phyloP scores from a whole-genome alignment of 2,888 invertebrate genomes.

The Muschampia plurimacula region DNA sequence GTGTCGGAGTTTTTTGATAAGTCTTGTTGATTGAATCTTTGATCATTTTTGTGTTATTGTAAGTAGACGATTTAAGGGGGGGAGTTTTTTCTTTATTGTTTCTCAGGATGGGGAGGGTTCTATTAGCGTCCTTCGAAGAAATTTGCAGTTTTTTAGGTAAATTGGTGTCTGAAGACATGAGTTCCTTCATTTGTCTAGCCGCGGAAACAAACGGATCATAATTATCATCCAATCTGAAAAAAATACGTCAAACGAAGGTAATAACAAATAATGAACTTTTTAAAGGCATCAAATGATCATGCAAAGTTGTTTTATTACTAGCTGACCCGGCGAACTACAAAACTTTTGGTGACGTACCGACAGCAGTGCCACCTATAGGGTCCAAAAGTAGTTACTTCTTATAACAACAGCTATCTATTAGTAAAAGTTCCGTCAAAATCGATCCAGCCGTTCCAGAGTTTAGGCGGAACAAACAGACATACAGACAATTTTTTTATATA shows the following conservation, averaged over 20 bases:
- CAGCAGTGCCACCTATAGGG: too few relatives aligned
- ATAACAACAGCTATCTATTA: too few relatives aligned
- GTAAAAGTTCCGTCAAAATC: too few relatives aligned
- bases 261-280: neutral
- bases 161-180: conserved; percentile 89
- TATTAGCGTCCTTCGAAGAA: conserved; percentile 72
- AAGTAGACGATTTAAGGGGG: conserved; percentile 52
- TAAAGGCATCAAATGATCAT: neutral
- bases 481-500: too few relatives aligned
- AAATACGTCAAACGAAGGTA: conserved; percentile 43
- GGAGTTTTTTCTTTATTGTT: conserved; percentile 70
- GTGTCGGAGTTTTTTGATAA: conserved; percentile 81
- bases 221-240: conserved; percentile 81
- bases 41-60: conserved; percentile 75
- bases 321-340: too few relatives aligned
- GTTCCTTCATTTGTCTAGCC: conserved; percentile 92
- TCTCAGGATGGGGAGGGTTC: conserved; percentile 77
- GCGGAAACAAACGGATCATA: conserved; percentile 93
- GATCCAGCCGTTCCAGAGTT: too few relatives aligned
- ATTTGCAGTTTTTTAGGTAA: conserved; percentile 75
- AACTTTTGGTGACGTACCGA: too few relatives aligned
- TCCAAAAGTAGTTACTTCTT: too few relatives aligned
- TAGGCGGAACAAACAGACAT: too few relatives aligned
- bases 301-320: neutral
- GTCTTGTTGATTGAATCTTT: conserved; percentile 82